Percentiles rank a stretch among this genome's conserved stretches.
Evolutionary conservation across 2,113 vertebrate genomes (phyloP).

Genomic region (Myotis lucifugus): DNA sequence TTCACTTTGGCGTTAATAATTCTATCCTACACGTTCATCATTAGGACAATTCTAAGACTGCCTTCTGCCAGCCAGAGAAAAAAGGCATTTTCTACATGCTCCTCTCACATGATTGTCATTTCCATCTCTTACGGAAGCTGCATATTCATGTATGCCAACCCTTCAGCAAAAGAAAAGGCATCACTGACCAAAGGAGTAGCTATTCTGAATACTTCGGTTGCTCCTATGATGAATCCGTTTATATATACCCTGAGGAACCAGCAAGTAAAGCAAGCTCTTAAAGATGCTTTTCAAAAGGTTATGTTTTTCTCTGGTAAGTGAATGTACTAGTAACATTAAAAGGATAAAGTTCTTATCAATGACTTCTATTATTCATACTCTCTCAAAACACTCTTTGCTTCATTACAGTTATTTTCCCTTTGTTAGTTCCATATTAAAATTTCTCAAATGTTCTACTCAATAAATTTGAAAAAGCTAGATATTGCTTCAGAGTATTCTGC

Average conservation of each 20-base stretch:
- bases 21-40: slow-evolving; percentile 68
- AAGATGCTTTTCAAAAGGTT: slow-evolving; percentile 31
- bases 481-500: background rate
- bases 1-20: slow-evolving; percentile 67
- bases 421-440: background rate
- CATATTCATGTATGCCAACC: slow-evolving; percentile 72
- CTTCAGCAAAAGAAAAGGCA: slow-evolving; percentile 58
- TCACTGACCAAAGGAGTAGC: slow-evolving; percentile 67
- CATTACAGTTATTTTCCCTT: background rate
- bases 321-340: background rate
- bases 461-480: background rate
- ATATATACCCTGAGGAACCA: slow-evolving; percentile 64
- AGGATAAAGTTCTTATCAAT: background rate
- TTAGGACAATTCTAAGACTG: slow-evolving; percentile 63
- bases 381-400: background rate
- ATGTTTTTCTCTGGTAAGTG: slow-evolving; percentile 41
- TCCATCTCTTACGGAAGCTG: slow-evolving; percentile 73
- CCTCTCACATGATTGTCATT: slow-evolving; percentile 68
- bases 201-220: slow-evolving; percentile 69
- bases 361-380: background rate
- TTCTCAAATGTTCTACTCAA: background rate
- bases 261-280: slow-evolving; percentile 66
- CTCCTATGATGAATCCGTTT: slow-evolving; percentile 71
- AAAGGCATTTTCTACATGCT: slow-evolving; percentile 65
- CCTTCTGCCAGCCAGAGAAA: slow-evolving; percentile 65